These are phyloP conservation scores for Eubasilissa splendida DNA, from an alignment of 2,888 invertebrate species.

Conservation along the genomic window DNA sequence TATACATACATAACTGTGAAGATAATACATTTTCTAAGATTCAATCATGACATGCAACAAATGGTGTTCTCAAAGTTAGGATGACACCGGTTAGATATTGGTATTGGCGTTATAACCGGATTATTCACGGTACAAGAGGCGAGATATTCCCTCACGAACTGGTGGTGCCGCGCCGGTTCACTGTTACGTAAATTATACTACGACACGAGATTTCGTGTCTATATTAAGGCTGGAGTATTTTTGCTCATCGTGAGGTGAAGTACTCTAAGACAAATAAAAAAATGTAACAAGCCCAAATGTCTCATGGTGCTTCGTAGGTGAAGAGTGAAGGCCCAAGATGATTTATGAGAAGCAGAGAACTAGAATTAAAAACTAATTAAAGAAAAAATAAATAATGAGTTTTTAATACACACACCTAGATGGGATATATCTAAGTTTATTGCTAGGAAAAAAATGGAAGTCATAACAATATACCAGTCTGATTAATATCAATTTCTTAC, in stretches of 20 bases:
- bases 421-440: too few relatives aligned
- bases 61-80: background rate
- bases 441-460: too few relatives aligned
- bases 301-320: background rate
- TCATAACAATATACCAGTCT: too few relatives aligned
- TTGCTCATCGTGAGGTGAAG: background rate
- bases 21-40: background rate
- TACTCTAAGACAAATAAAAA: background rate
- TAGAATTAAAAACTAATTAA: too few relatives aligned
- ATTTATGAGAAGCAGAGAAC: too few relatives aligned
- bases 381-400: too few relatives aligned
- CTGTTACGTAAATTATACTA: conserved; percentile 5
- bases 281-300: background rate
- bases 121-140: background rate
- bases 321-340: too few relatives aligned
- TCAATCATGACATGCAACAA: conserved; percentile 1
- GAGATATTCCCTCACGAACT: too few relatives aligned
- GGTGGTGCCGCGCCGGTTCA: background rate
- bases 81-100: background rate
- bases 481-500: too few relatives aligned
- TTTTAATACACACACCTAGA: too few relatives aligned
- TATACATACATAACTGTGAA: too few relatives aligned
- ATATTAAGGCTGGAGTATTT: background rate
- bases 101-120: conserved; percentile 4
- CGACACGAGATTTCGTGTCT: conserved; percentile 8